Base-by-base conservation (phyloP, 2,888 invertebrate genomes). In the Eupeodes luniger region DNA sequence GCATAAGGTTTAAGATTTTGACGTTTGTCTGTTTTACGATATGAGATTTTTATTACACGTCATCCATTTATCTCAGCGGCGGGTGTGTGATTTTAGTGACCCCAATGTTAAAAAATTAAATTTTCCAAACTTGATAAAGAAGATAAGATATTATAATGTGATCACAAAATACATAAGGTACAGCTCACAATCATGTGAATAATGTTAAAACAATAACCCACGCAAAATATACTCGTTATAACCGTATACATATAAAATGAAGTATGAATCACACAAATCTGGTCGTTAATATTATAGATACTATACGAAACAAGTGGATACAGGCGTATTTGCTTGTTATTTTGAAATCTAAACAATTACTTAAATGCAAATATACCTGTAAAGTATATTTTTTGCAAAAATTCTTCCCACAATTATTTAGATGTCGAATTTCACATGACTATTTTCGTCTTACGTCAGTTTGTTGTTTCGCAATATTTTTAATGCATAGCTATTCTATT, bases 391-490 rank as follows among this genome's bases (percentile, higher is more conserved):
- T 16, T 27, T 4, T 67, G 9, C 9, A 51, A 51, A 67, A 14
- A 62, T n/a, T 67, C 4, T 49, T 66, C 49, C 49, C 47, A 14
- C 66, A 66, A 49, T 27, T 57, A 57, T 57, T 57, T 57, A 19
- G 66, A 5, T 34, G 66, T 4, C 47, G 11, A 27, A 47, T 66
- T 49, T 67, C 67, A 67, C 67, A 67, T 67, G 67, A 51, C 64
- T 40, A 3, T 67, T 51, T 9, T 9, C 40, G 27, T 36, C 36
- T 51, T 67, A 51, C 67, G 67, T 67, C 67, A 51, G 34, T 16
- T 34, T 34, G 51, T 67, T 51, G 47, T 51, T 34, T 67, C 51
- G 27, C 16, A 62, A n/a, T 36, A 27, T 34, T 51, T 34, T n/a
- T 34, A 7, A 40, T 40, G 40, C 40, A 40, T 40, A 36, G n/a